phyloP scores from a whole-genome alignment of 2,113 vertebrate species.

The Halichoerus grypus region DNA sequence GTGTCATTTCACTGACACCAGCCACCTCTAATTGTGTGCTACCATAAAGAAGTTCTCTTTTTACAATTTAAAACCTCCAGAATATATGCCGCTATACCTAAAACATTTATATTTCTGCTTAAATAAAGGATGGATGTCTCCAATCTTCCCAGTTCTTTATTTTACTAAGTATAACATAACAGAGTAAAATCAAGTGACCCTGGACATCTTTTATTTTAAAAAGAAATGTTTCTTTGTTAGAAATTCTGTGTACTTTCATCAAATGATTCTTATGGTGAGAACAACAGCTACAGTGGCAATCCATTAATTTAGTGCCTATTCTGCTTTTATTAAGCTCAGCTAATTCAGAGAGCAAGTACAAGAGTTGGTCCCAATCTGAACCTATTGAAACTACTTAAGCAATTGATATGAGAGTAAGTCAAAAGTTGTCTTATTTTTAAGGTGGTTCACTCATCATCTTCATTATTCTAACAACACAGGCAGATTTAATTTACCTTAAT shows the following conservation, averaged over 20 bases:
- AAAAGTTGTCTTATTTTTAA: slow-evolving; percentile 39
- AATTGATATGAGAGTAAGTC: not conserved
- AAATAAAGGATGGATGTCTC: slow-evolving; percentile 76
- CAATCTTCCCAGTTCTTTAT: slow-evolving; percentile 73
- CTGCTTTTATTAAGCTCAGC: slow-evolving; percentile 33
- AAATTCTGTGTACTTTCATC: slow-evolving; percentile 55
- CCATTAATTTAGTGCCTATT: not conserved
- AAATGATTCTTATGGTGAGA: not conserved
- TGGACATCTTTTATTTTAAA: slow-evolving; percentile 76
- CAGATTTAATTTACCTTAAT: not conserved
- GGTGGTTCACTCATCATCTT: not conserved
- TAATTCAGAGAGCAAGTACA: slow-evolving; percentile 27
- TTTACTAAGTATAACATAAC: slow-evolving; percentile 62
- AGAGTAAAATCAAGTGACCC: slow-evolving; percentile 64
- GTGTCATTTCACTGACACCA: slow-evolving; percentile 71
- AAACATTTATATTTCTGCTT: slow-evolving; percentile 77
- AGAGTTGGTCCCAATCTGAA: not conserved
- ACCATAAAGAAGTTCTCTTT: slow-evolving; percentile 68
- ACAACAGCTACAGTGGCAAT: slow-evolving; percentile 37
- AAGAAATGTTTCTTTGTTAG: slow-evolving; percentile 75
- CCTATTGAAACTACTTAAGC: not conserved
- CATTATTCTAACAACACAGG: not conserved
- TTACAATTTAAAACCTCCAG: slow-evolving; percentile 68
- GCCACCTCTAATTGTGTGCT: slow-evolving; percentile 51
- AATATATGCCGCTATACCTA: slow-evolving; percentile 69